Percentiles rank a stretch among this genome's conserved stretches.
These are phyloP conservation scores for Drosophila silvestris DNA, from an alignment of 2,888 invertebrate genomes.

Conservation along the genomic window DNA sequence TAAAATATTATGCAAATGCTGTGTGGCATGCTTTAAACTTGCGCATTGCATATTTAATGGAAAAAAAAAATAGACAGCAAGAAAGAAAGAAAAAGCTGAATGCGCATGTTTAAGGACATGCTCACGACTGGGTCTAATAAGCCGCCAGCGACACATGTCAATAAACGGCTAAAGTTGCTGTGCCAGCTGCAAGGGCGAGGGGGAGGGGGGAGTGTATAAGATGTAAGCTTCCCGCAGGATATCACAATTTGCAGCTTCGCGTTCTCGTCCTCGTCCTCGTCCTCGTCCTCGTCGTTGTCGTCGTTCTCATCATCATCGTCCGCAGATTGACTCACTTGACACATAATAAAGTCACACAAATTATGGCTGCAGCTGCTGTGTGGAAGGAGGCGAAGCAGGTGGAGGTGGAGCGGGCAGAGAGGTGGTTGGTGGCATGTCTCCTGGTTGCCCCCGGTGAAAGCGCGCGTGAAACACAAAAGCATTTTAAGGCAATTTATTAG, in stretches of 20 bases:
- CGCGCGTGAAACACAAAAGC: constrained; percentile 78
- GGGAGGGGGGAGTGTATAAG: background rate
- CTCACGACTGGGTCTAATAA: constrained; percentile 37
- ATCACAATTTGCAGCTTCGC: constrained; percentile 30
- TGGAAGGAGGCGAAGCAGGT: background rate
- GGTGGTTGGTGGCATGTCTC: background rate
- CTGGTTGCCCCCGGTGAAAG: constrained; percentile 68
- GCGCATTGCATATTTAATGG: constrained; percentile 64
- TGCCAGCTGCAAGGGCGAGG: constrained; percentile 30
- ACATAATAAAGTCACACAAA: constrained; percentile 81
- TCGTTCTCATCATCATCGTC: constrained; percentile 45
- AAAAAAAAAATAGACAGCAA: constrained; percentile 8
- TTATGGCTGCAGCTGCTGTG: constrained; percentile 69
- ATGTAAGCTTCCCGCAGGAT: constrained; percentile 34
- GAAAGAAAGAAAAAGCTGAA: constrained; percentile 1
- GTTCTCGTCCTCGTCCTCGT: background rate
- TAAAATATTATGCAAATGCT: constrained; percentile 68
- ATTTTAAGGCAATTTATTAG: constrained; percentile 78
- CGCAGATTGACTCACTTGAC: constrained; percentile 80
- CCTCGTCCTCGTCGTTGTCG: background rate
- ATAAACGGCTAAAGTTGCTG: constrained; percentile 61
- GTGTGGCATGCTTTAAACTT: constrained; percentile 46
- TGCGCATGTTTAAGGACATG: constrained; percentile 15
- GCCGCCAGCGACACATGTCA: constrained; percentile 70
- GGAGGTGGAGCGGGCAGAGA: background rate